Base-by-base conservation (phyloP, 2,113 vertebrate genomes). In the Empidonax alnorum region DNA sequence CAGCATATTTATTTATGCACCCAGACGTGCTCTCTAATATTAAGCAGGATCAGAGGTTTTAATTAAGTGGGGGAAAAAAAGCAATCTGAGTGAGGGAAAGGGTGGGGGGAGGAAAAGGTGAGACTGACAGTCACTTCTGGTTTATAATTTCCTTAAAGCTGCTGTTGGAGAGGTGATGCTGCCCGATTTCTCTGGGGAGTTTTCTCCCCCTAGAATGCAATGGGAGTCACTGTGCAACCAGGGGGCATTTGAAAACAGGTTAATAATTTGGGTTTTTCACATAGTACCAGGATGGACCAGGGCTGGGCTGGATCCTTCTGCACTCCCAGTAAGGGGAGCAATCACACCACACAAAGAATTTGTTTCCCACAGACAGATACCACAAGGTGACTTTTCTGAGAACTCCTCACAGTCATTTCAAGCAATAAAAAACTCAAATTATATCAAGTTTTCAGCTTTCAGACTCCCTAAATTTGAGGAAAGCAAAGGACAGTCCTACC, bases 51-150 rank as follows among this genome's bases (percentile, higher is more conserved):
- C 59, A 47, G 59, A 17, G 28, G 2, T 20, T 74, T 95, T 93
- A 92, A 94, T 93, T 81, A 90, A 85, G 55, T 53, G 72, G 71
- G 42, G 50, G 28, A 18, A 84, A 94, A 94, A 65, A 58, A 12
- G 3, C 3, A 19, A 53, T 12, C 24, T 31, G 61, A 53, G 39
- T 9, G 33, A 86, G 41, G 49, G 61, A 56, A 8, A 5, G 12
- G 24, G 10, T 18, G 19, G 28, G 16, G 22, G 31, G 37, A 59
- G 66, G 71, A 47, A 67, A 39, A 63, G 58, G 52, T 19, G 76
- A 35, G 24, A 10, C 12, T 17, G 66, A 41, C 35, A 39, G 91
- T 81, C 68, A 47, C 65, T 75, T 59, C 68, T 85, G 86, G 30
- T 28, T 78, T 27, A 4, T 37, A 39, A 76, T 56, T 42, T 23